phyloP scores from a whole-genome alignment of 2,888 invertebrate genomes.

The Portevinia maculata region DNA sequence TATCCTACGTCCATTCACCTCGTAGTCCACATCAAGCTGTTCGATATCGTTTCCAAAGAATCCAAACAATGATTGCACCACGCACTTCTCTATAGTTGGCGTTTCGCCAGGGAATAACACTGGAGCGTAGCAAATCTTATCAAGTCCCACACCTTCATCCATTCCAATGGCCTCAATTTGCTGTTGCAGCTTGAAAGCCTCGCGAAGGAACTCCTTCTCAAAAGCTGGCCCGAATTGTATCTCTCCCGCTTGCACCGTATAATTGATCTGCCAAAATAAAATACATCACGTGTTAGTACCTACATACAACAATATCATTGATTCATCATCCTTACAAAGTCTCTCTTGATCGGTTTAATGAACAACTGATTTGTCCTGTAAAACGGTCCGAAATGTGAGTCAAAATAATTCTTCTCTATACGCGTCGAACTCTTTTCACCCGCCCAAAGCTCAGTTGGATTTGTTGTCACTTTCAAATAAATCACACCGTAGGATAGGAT shows the following conservation, averaged over 20 bases:
- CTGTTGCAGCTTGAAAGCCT: slow-evolving; percentile 88
- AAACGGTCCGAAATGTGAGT: slow-evolving; percentile 93
- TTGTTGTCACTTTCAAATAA: slow-evolving; percentile 89
- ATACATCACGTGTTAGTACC: too few species aligned
- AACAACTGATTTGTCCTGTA: slow-evolving; percentile 95
- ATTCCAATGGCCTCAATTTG: slow-evolving; percentile 85
- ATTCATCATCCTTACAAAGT: slow-evolving; percentile 83
- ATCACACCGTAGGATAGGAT: slow-evolving; percentile 87
- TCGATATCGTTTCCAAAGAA: slow-evolving; percentile 88
- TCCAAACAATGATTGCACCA: slow-evolving; percentile 91
- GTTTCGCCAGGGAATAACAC: slow-evolving; percentile 86
- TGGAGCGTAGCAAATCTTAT: slow-evolving; percentile 93
- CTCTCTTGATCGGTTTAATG: slow-evolving; percentile 86
- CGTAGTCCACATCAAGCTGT: slow-evolving; percentile 82
- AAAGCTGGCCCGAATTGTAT: slow-evolving; percentile 91
- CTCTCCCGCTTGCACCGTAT: slow-evolving; percentile 82
- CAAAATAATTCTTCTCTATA: slow-evolving; percentile 93
- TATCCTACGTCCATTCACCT: slow-evolving; percentile 81
- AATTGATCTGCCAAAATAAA: slow-evolving; percentile 77
- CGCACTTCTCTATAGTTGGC: slow-evolving; percentile 86
- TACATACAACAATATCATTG: too few species aligned
- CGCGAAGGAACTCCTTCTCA: slow-evolving; percentile 88
- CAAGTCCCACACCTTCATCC: slow-evolving; percentile 84
- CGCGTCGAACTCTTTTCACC: slow-evolving; percentile 91
- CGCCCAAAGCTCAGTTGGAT: slow-evolving; percentile 97